Conservation (phyloP, 2,888 invertebrate genomes). For the Aquatica leii region DNA sequence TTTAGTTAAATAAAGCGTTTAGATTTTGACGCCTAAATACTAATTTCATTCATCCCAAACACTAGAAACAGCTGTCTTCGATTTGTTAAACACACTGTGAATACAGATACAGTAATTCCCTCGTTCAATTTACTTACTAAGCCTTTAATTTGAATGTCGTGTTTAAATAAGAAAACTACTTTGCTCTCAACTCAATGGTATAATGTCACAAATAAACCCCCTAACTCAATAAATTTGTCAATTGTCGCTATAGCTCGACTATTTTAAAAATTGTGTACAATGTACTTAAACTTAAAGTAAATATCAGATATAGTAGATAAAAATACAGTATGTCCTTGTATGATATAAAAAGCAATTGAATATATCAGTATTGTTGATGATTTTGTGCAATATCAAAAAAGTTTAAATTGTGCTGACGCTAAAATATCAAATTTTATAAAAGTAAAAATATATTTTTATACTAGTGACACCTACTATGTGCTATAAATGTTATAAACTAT, state of each 20-base stretch:
- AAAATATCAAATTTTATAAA: too few relatives aligned
- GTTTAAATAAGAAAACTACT: slow-evolving; percentile 13
- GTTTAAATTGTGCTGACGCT: too few relatives aligned
- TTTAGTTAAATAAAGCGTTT: not conserved
- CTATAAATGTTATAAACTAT: too few relatives aligned
- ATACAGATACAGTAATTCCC: slow-evolving; percentile 12
- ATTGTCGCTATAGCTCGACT: not conserved
- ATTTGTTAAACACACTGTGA: slow-evolving; percentile 13
- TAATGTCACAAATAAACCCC: slow-evolving; percentile 6
- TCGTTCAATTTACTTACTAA: slow-evolving; percentile 7
- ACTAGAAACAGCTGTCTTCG: slow-evolving; percentile 7
- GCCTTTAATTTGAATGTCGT: slow-evolving; percentile 14
- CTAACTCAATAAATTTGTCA: slow-evolving; percentile 5
- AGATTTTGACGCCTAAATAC: not conserved
- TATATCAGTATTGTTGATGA: too few relatives aligned
- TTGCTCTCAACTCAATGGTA: not conserved
- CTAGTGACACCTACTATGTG: too few relatives aligned
- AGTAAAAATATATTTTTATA: too few relatives aligned
- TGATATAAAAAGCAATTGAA: too few relatives aligned
- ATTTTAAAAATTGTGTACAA: too few relatives aligned
- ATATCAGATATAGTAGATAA: too few relatives aligned
- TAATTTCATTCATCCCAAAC: not conserved
- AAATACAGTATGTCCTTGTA: too few relatives aligned
- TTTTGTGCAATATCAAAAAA: too few relatives aligned
- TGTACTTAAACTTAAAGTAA: too few relatives aligned